Conservation (phyloP, 2,888 invertebrate species). For the Choristoneura rosaceana region DNA sequence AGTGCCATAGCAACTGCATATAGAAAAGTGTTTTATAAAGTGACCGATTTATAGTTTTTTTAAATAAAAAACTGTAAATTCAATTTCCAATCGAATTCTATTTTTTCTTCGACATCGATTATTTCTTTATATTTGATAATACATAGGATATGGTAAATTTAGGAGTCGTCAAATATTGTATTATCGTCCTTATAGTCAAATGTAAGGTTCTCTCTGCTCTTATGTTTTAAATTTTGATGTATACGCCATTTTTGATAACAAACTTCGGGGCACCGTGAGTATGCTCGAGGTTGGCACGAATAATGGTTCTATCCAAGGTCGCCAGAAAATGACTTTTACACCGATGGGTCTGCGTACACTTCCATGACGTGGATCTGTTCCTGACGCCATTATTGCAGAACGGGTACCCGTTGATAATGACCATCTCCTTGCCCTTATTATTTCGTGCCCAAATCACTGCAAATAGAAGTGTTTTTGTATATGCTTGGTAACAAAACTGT, state of each 20-base stretch:
- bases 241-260: constrained; percentile 28
- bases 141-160: too few relatives aligned
- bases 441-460: constrained; percentile 23
- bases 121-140: too few relatives aligned
- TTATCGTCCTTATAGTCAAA: too few relatives aligned
- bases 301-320: not conserved
- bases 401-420: constrained; percentile 12
- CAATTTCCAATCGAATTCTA: too few relatives aligned
- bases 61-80: too few relatives aligned
- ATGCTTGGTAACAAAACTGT: too few relatives aligned
- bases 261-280: constrained; percentile 10
- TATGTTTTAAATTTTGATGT: not conserved
- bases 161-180: too few relatives aligned
- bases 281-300: constrained; percentile 6
- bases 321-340: not conserved
- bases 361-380: constrained; percentile 25
- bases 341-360: constrained; percentile 32
- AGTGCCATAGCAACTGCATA: too few relatives aligned
- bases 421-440: constrained; percentile 3
- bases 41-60: too few relatives aligned
- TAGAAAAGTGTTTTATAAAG: too few relatives aligned
- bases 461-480: not conserved
- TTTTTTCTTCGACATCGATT: too few relatives aligned
- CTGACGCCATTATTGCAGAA: constrained; percentile 6
- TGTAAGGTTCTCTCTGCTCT: too few relatives aligned